Evolutionary conservation across 2,888 invertebrate species (phyloP), one percentile per base, ranked within the genome.

Genomic region (Autographa gamma): DNA sequence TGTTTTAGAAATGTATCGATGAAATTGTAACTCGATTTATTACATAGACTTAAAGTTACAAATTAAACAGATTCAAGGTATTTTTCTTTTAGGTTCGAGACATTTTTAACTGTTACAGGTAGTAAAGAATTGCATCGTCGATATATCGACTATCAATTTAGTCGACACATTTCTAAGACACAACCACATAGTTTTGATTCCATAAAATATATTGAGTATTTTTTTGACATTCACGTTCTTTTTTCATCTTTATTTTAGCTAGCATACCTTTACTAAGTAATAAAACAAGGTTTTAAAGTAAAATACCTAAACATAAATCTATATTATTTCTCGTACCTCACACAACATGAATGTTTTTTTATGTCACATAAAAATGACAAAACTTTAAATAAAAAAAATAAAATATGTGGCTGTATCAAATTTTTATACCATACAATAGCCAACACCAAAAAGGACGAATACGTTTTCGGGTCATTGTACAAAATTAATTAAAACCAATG

Each of bases 1-100:
- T 43, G 16, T 41, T 48, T 41, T 31, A 58, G 52, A 71, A 82
- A 70, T 60, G 32, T 67, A 66, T 71, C 60, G 66, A 74, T n/a
- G 56, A 70, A 60, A 66, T 32, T 18, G 14, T 18, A 34, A 9
- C 2, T 48, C 52, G 61, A 66, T 54, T 38, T 4, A 16, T n/a
- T 7, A 41, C 13, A 25, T 25, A 25, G 25, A 25, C 25, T 11
- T 9, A 38, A 0, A 11, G 38, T 38, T 11, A 11, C 38, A 38
- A 11, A 38, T 11, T 38, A 11, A 38, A 9, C 38, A 11, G 38
- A 38, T 38, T 38, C 8, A 8, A 34, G 8, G 34, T 32, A 34
- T 8, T 34, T 56, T 60, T 63, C 52, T 72, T 19, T n/a, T n/a
- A n/a, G n/a, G n/a, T n/a, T n/a, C n/a, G n/a, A n/a, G n/a, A n/a